Base-by-base conservation (phyloP, 1,140 invertebrate genomes). In the Elysia chlorotica region DNA sequence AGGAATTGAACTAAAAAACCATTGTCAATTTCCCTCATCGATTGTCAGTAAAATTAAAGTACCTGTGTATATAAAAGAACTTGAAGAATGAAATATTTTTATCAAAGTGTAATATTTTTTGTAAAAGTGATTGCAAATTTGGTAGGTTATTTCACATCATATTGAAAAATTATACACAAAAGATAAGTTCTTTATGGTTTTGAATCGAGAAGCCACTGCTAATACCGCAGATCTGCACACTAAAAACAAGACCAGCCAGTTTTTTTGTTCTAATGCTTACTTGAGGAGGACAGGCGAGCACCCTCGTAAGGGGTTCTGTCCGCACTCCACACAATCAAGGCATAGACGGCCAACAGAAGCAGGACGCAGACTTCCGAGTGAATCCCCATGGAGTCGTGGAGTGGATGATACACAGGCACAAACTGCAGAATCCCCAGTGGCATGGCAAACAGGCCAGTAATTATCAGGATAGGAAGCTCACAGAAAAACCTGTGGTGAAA, bases 341-440 rank as follows among this genome's bases (percentile, higher is more conserved):
- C 82, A 79, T 90, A 93, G 38, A 92, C 87, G 10, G 80, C 67
- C n/a, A 87, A 68, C 25, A 89, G 78, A 2, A 91, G 81, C 78
- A 93, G 90, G 75, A 91, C 90, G 23, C 92, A 92, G 0, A 93
- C 91, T 88, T 93, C 92, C 0, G 92, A 90, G 83, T 93, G 92
- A 33, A 94, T 89, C 53, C 89, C 87, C 68, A 86, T 89, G 1
- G 88, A 82, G 79, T 94, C 93, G 80, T 94, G 93, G 0, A 94
- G 88, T 0, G 92, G 91, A 81, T 94, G 93, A 82, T 94, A 94
- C 48, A 93, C 85, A 0, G 91, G 90, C 6, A 93, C 80, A 82
- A 94, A 94, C 74, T 92, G 84, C 1, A 93, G 74, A 2, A 93
- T 89, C 2, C 93, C 93, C 2, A 91, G 90, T 0, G 92, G 91